Evolutionary conservation across 2,888 invertebrate genomes (phyloP).

Genomic region (Thymelicus sylvestris): DNA sequence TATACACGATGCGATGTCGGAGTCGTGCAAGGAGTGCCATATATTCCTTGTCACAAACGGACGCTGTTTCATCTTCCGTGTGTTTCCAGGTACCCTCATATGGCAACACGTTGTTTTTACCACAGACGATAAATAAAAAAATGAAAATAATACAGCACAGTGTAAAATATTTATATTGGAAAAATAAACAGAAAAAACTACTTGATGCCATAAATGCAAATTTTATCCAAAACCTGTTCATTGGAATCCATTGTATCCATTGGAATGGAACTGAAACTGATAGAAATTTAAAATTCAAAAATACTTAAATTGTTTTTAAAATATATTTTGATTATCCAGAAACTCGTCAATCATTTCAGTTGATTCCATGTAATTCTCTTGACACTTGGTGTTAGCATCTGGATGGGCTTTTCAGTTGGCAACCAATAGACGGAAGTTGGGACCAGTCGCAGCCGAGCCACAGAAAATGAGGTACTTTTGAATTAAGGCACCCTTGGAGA

Average conservation of each 20-base stretch:
- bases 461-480: constrained; percentile 78
- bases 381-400: constrained; percentile 72
- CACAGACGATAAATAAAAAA: too few relatives aligned
- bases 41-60: constrained; percentile 59
- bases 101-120: constrained; percentile 63
- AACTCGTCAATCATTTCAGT: constrained; percentile 40
- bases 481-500: constrained; percentile 59
- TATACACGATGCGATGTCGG: constrained; percentile 48
- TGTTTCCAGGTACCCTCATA: constrained; percentile 79
- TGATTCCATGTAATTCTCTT: constrained; percentile 50
- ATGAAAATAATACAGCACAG: too few relatives aligned
- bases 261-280: constrained; percentile 61
- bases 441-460: constrained; percentile 44
- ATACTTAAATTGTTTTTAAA: constrained; percentile 3
- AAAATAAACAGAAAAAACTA: background rate
- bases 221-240: constrained; percentile 52
- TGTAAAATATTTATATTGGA: background rate
- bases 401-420: constrained; percentile 83
- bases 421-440: constrained; percentile 56
- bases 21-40: constrained; percentile 59
- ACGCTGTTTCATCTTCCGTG: constrained; percentile 76
- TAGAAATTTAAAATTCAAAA: constrained; percentile 41
- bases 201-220: constrained; percentile 44
- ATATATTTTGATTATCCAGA: background rate
- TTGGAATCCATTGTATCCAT: too few relatives aligned